Base-by-base conservation (phyloP, 2,888 invertebrate species). In the Quadriops clusia region DNA sequence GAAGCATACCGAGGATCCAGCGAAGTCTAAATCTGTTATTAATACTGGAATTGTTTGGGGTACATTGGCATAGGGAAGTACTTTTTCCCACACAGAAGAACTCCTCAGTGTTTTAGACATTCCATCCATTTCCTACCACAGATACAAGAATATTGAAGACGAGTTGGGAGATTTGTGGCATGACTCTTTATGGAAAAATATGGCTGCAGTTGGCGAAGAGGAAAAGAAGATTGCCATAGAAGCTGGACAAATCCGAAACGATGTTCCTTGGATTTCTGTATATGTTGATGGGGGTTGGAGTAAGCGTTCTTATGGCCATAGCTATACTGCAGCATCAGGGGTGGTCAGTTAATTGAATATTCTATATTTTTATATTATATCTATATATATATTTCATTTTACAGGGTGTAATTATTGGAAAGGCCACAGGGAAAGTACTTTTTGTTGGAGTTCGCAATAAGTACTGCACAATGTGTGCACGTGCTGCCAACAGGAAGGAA, bases 381-480 rank as follows among this genome's bases (percentile, higher is more conserved):
- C 11, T 20, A 6, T 34, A 20, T 14, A 29, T 23, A 14, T 13
- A n/a, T 17, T 20, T 4, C 16, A 14, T 32, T 16, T 26, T 34
- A 17, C 21, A 34, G 34, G 29, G 9, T 7, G 21, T 34, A 14
- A 30, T 30, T 15, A 26, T 30, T 24, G 35, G 35, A 3, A 14
- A 23, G 8, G 27, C 17, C 21, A 37, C 33, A 8, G 28, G 33
- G 37, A 28, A 41, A 42, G 32, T 43, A 4, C 32, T 55, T 4
- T 50, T 43, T 36, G 17, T 53, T n/a, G 51, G 49, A 16, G 42
- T 52, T 9, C 17, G 28, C 9, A 28, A 28, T 17, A 28, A 28
- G 20, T 28, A 32, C 33, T 47, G 49, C 25, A 18, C 29, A 5
- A 36, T 45, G 12, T 49, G 47, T 32, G 41, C 42, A 8, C 15